A percentile compares a stretch with the other conserved stretches of the same genome.
Conservation (phyloP, 1,140 invertebrate genomes). For the Drosophila repleta region DNA sequence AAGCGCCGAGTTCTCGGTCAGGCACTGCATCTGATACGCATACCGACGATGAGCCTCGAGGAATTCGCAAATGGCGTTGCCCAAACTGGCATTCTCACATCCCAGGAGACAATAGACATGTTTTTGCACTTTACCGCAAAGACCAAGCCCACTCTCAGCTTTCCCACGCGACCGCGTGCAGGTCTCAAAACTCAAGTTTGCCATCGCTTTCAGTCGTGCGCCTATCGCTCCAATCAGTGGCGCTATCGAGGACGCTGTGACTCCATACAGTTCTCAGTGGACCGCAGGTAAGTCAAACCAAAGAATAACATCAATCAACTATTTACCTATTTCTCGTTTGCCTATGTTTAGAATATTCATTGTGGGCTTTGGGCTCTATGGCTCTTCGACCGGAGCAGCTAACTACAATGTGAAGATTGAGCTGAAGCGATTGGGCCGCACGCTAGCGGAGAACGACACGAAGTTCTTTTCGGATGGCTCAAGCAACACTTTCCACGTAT, state of each 20-base stretch:
- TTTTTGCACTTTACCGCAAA: slow-evolving; percentile 95
- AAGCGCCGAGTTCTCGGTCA: slow-evolving; percentile 90
- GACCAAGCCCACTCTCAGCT: slow-evolving; percentile 92
- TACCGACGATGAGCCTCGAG: slow-evolving; percentile 95
- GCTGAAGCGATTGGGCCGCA: slow-evolving; percentile 92
- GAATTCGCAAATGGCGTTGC: slow-evolving; percentile 96
- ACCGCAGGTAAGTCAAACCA: slow-evolving; percentile 84
- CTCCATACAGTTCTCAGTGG: slow-evolving; percentile 96
- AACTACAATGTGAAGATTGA: slow-evolving; percentile 96
- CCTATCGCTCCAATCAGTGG: slow-evolving; percentile 98
- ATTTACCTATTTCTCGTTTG: neutral
- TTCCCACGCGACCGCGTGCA: slow-evolving; percentile 91
- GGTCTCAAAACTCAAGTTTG: slow-evolving; percentile 96
- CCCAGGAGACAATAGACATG: slow-evolving; percentile 95
- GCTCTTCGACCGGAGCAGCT: slow-evolving; percentile 95
- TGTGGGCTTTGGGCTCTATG: slow-evolving; percentile 95
- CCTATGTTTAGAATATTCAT: slow-evolving; percentile 90
- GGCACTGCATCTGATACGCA: slow-evolving; percentile 93
- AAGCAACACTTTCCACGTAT: slow-evolving; percentile 96
- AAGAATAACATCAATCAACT: slow-evolving; percentile 69
- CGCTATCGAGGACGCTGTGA: slow-evolving; percentile 95
- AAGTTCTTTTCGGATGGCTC: slow-evolving; percentile 97
- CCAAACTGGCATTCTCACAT: slow-evolving; percentile 93
- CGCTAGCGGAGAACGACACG: slow-evolving; percentile 94
- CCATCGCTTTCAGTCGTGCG: slow-evolving; percentile 97